Evolutionary conservation across 2,888 invertebrate species (phyloP), one percentile per base, ranked within the genome.

Genomic region (Xylocampa areola): DNA sequence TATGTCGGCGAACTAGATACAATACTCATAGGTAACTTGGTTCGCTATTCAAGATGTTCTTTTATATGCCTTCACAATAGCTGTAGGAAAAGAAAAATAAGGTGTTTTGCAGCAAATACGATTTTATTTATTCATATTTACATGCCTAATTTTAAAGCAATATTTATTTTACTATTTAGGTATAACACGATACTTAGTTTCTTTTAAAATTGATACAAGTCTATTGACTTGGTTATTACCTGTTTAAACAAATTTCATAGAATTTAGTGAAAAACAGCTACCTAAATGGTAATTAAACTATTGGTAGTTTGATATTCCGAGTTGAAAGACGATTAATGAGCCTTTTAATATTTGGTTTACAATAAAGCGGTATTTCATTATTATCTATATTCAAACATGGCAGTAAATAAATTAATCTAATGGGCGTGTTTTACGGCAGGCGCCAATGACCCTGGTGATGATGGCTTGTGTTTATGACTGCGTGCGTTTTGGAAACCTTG

Each of bases 401-500:
- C 11, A 13, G 7, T 32, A 7, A 7, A 32, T 7, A n/a, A 5
- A 13, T n/a, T 43, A 29, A 16, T 52, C 61, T 60, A 75, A 52
- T 59, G 44, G 19, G 36, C 51, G 2, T 39, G 23, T 27, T 68
- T 69, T 13, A 39, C 21, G 3, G 43, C 45, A 2, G 50, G 43
- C 4, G 2, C 8, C 48, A 50, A 19, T 6, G 48, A 44, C 23
- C 30, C 21, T n/a, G 43, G 11, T 51, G 55, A 23, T 1, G 53
- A 52, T 11, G 78, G 55, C 44, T 76, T 78, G 27, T 76, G 68
- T 62, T 78, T 80, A 16, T 58, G 70, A 6, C 64, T 47, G 4
- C 76, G 77, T 3, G 68, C 50, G 13, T 79, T 77, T n/a, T 80
- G 81, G 16, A 80, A 57, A 2, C 81, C 81, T 29, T 82, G 79